phyloP scores from a whole-genome alignment of 2,113 vertebrate species.

The Nibea coibor region DNA sequence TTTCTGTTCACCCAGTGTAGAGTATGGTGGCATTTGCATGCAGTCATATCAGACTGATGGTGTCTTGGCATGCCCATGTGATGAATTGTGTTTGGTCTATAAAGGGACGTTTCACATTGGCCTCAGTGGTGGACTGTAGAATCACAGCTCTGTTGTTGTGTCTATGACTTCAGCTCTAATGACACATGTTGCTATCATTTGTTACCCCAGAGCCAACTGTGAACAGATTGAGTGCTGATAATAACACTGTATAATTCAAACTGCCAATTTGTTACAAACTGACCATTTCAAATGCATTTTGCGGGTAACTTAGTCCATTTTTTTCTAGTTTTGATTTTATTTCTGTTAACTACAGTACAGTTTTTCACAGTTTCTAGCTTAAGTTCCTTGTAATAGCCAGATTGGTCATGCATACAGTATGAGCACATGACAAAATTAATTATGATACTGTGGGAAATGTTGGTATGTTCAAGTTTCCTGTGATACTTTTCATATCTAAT shows the following conservation, averaged over 20 bases:
- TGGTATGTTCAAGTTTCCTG: no score
- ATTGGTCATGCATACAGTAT: no score
- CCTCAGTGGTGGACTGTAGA: slow-evolving; percentile 23
- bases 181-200: slow-evolving; percentile 42
- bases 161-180: slow-evolving; percentile 54
- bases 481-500: no score
- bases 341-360: no score
- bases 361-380: no score
- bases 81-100: slow-evolving; percentile 75
- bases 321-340: no score
- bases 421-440: no score
- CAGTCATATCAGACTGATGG: slow-evolving; percentile 7
- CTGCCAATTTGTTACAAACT: not conserved
- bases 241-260: not conserved
- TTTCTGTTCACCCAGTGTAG: not conserved
- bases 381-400: no score
- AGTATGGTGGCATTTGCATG: not conserved
- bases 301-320: no score
- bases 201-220: slow-evolving; percentile 26
- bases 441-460: no score
- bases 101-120: slow-evolving; percentile 15
- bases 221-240: slow-evolving; percentile 32
- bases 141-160: slow-evolving; percentile 69
- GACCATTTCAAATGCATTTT: not conserved
- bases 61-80: slow-evolving; percentile 8